Conservation (phyloP, 2,888 invertebrate species). For the Acholoe squamosa region DNA sequence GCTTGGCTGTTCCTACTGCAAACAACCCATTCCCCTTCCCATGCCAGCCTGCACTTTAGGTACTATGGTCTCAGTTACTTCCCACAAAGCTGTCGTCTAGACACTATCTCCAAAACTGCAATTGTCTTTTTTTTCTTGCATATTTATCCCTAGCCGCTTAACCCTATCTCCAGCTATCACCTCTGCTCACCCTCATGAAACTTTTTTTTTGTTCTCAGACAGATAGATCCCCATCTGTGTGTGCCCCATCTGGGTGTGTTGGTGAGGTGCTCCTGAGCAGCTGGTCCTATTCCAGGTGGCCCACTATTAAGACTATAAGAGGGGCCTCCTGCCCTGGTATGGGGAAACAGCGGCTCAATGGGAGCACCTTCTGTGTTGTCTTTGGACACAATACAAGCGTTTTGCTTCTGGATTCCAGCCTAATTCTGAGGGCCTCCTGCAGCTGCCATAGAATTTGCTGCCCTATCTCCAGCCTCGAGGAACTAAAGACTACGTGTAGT, state of each 20-base stretch:
- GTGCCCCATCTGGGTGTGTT: constrained; percentile 15
- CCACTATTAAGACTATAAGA: background rate
- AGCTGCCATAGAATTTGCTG: background rate
- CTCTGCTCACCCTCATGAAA: background rate
- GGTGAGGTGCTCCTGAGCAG: background rate
- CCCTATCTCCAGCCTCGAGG: no score
- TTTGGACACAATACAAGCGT: constrained; percentile 43
- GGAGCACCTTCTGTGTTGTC: constrained; percentile 14
- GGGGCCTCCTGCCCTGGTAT: background rate
- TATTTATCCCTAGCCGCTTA: background rate
- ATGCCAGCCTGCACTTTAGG: no score
- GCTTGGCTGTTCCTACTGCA: background rate
- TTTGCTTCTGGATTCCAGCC: background rate
- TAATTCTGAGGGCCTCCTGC: background rate
- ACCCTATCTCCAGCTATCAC: background rate
- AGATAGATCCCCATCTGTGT: background rate
- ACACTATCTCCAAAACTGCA: background rate
- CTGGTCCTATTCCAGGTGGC: constrained; percentile 49
- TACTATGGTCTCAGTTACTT: background rate
- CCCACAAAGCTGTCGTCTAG: background rate
- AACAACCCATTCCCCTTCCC: background rate
- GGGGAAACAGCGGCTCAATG: constrained; percentile 8
- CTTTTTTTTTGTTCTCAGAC: background rate
- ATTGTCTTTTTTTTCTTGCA: background rate
- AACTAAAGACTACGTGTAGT: no score